Evolutionary conservation across 2,797 vertebrate genomes (phyloP).

Genomic region (Pyrrhura leucotis): DNA sequence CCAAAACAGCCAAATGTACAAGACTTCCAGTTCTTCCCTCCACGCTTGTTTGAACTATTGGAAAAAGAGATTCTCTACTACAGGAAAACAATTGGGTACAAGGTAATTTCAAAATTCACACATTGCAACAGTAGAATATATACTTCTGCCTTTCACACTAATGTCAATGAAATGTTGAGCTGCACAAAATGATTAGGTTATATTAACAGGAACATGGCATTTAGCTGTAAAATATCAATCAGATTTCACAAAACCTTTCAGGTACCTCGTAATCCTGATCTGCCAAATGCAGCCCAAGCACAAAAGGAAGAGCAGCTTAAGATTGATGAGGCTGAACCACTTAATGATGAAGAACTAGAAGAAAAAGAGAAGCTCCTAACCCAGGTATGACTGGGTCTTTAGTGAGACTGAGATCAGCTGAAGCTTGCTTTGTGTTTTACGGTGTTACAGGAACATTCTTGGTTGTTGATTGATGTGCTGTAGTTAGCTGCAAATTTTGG

Average conservation of each 20-base stretch:
- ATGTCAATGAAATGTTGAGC: neutral
- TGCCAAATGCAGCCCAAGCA: conserved; percentile 91
- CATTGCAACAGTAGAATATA: neutral
- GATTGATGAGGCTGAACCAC: conserved; percentile 96
- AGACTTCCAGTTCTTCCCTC: conserved; percentile 99
- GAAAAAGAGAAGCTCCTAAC: conserved; percentile 97
- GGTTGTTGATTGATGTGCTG: fast-evolving
- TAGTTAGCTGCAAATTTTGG: neutral
- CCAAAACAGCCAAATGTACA: conserved; percentile 99
- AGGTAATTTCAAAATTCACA: conserved; percentile 78
- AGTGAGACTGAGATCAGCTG: neutral
- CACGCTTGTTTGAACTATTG: conserved; percentile 95
- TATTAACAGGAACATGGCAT: neutral
- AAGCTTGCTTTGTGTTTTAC: neutral
- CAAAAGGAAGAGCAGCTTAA: conserved; percentile 98
- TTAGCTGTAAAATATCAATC: neutral
- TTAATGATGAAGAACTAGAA: conserved; percentile 95
- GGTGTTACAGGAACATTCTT: fast-evolving
- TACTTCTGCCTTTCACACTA: neutral
- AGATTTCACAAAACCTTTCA: conserved; percentile 55
- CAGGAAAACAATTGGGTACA: conserved; percentile 98
- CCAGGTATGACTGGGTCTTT: conserved; percentile 80
- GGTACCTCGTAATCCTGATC: conserved; percentile 96
- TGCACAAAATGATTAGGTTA: neutral
- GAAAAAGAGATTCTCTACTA: conserved; percentile 99